Conservation (phyloP, 2,113 vertebrate genomes). For the Gnathochromis pfefferi region DNA sequence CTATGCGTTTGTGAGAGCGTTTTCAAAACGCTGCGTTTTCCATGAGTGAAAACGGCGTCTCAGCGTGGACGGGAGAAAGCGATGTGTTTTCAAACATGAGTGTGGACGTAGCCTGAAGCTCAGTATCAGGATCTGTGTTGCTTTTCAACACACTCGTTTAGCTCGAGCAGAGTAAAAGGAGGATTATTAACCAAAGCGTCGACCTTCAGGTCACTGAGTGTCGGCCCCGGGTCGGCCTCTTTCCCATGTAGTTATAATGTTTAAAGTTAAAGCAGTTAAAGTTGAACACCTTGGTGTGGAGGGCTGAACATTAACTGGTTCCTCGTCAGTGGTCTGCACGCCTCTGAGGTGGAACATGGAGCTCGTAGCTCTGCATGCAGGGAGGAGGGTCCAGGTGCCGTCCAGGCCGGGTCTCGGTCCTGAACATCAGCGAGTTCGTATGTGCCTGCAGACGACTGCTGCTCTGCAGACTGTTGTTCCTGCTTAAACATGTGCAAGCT, state of each 20-base stretch:
- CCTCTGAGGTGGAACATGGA: not conserved
- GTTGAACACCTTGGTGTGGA: not conserved
- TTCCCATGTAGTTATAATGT: not conserved
- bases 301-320: not conserved
- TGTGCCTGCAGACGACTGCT: not conserved
- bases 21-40: not conserved
- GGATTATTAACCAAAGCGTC: not conserved
- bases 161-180: not conserved
- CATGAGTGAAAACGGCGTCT: not conserved
- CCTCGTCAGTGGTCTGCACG: not conserved
- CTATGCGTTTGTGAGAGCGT: not conserved
- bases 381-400: not conserved
- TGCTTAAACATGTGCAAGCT: not conserved
- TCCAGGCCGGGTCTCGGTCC: rapidly evolving
- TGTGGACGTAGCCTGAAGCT: not conserved
- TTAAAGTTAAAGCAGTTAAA: not conserved
- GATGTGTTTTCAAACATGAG: rapidly evolving
- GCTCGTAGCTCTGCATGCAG: not conserved
- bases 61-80: rapidly evolving
- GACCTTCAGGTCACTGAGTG: rapidly evolving
- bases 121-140: not conserved
- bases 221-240: rapidly evolving
- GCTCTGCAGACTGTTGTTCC: not conserved
- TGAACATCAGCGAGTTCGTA: not conserved
- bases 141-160: not conserved